A percentile compares a stretch with the other conserved stretches of the same genome.
Conservation (phyloP, 2,797 vertebrate species). For the Phrynocephalus forsythii region DNA sequence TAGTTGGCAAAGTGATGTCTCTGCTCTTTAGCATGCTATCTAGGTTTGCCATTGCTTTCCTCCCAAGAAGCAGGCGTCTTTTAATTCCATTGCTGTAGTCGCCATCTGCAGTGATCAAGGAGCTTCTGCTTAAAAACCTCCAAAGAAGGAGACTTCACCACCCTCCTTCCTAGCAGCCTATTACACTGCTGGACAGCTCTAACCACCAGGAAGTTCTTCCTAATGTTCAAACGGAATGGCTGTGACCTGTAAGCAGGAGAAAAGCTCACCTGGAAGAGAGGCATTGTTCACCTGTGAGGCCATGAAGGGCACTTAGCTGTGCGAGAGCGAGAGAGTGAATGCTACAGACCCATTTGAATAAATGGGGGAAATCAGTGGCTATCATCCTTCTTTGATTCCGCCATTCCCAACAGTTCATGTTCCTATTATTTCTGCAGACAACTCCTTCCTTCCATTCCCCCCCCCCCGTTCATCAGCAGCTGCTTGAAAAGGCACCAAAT, state of each 20-base stretch:
- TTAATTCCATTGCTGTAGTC: too few species aligned
- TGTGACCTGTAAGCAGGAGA: neutral
- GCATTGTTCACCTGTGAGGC: too few species aligned
- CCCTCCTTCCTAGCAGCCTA: too few species aligned
- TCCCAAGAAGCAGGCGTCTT: too few species aligned
- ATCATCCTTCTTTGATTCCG: neutral
- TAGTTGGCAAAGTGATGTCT: too few species aligned
- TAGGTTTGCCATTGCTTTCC: too few species aligned
- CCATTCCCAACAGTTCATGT: neutral
- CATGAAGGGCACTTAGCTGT: neutral
- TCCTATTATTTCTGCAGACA: neutral
- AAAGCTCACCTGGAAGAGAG: neutral
- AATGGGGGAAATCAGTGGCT: neutral
- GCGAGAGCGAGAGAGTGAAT: neutral
- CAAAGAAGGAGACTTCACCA: too few species aligned
- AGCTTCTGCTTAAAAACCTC: too few species aligned
- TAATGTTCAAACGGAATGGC: neutral
- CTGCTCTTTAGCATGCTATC: too few species aligned
- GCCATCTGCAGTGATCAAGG: too few species aligned
- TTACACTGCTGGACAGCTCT: too few species aligned
- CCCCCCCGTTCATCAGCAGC: neutral
- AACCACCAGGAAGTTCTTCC: too few species aligned
- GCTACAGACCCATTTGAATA: neutral
- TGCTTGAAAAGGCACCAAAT: constrained; percentile 1
- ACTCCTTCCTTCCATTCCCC: neutral